These are phyloP conservation scores for Seira ritae DNA, from an alignment of 2,888 invertebrate species.

Conservation along the genomic window DNA sequence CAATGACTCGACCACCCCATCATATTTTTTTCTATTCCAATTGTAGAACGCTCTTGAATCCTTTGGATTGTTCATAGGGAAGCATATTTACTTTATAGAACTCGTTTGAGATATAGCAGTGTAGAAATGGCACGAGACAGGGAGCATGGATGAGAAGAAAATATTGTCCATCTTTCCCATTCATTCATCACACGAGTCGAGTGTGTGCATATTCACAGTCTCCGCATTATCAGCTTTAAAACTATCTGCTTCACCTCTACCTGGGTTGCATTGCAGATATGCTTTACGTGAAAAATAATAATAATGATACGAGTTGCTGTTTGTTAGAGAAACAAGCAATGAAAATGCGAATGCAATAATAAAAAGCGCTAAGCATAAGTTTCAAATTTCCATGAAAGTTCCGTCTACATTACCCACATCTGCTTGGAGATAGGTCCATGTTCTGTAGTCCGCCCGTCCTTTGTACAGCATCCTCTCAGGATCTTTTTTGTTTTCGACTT, in stretches of 20 bases:
- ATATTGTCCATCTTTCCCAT: background rate
- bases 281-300: background rate
- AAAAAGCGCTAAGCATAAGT: constrained; percentile 8
- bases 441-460: background rate
- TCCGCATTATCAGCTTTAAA: background rate
- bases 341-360: constrained; percentile 21
- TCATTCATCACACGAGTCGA: background rate
- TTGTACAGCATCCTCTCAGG: constrained; percentile 14
- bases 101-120: background rate
- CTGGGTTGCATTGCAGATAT: background rate
- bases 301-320: background rate
- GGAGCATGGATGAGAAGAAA: constrained; percentile 2
- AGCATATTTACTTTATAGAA: background rate
- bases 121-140: constrained; percentile 6
- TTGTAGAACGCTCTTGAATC: background rate
- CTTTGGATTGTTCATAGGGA: background rate
- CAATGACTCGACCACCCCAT: background rate
- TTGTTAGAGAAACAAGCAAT: constrained; percentile 7
- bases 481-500: constrained; percentile 35
- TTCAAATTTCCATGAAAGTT: constrained; percentile 7
- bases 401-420: constrained; percentile 14
- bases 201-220: background rate
- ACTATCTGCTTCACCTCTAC: background rate
- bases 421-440: constrained; percentile 11
- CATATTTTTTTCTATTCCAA: background rate